These are phyloP conservation scores for Laspeyria flexula DNA, from an alignment of 2,888 invertebrate species.

Conservation along the genomic window DNA sequence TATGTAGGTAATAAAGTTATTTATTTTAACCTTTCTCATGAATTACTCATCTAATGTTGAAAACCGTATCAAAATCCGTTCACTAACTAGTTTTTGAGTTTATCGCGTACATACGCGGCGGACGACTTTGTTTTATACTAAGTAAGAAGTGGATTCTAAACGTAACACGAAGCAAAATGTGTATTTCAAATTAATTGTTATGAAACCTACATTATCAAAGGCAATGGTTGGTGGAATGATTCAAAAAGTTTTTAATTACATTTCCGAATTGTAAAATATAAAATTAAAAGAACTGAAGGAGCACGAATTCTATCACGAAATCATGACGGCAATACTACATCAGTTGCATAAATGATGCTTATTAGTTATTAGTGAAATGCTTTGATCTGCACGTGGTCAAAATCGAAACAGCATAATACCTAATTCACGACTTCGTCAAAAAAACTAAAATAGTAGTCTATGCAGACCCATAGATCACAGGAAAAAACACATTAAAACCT, in stretches of 20 bases:
- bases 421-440: conserved; percentile 22
- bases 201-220: background rate
- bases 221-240: background rate
- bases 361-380: conserved; percentile 23
- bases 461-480: conserved; percentile 32
- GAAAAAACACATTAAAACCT: conserved; percentile 57
- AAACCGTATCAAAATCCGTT: too few relatives aligned
- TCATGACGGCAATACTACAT: conserved; percentile 21
- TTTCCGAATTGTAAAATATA: background rate
- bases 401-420: conserved; percentile 28
- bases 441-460: conserved; percentile 33
- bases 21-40: too few relatives aligned
- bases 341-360: conserved; percentile 4
- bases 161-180: too few relatives aligned
- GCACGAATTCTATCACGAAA: background rate
- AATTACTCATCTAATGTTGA: too few relatives aligned
- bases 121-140: too few relatives aligned
- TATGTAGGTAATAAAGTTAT: too few relatives aligned
- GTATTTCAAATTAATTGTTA: too few relatives aligned
- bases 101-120: too few relatives aligned
- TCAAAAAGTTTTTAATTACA: background rate
- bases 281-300: background rate
- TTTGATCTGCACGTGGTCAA: conserved; percentile 27
- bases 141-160: too few relatives aligned
- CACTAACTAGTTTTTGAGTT: too few relatives aligned